These are phyloP conservation scores for Sarcophaga peregrina DNA, from an alignment of 1,140 invertebrate species.

Conservation along the genomic window DNA sequence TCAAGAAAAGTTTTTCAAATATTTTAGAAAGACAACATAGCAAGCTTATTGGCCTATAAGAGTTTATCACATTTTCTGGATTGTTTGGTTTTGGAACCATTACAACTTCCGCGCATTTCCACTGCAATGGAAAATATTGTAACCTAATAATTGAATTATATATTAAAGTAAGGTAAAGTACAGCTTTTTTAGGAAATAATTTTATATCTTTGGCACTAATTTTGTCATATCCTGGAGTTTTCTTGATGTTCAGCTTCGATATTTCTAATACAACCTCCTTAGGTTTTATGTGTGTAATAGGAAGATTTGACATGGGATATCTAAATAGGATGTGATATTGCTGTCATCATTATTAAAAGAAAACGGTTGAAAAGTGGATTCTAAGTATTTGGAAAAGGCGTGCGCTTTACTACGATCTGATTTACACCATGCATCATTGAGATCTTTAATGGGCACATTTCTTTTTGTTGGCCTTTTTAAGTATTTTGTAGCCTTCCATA, in stretches of 20 bases:
- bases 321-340: too few species aligned
- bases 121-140: not conserved
- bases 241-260: constrained; percentile 46
- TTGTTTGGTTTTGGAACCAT: too few species aligned
- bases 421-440: constrained; percentile 39
- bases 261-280: constrained; percentile 48
- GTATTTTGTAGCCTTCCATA: constrained; percentile 43
- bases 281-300: constrained; percentile 19
- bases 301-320: constrained; percentile 34
- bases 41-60: constrained; percentile 45
- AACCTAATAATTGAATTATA: constrained; percentile 46
- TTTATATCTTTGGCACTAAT: constrained; percentile 39
- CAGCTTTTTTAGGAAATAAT: constrained; percentile 45
- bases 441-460: constrained; percentile 31
- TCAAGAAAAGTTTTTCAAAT: too few species aligned
- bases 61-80: not conserved
- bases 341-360: too few species aligned
- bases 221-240: constrained; percentile 48
- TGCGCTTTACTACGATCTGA: constrained; percentile 40
- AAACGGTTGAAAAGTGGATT: constrained; percentile 40
- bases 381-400: constrained; percentile 45
- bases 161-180: constrained; percentile 38
- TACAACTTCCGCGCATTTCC: too few species aligned
- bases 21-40: constrained; percentile 50
- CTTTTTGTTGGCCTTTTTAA: constrained; percentile 43